These are phyloP conservation scores for Drosophila ustulata DNA, from an alignment of 2,888 invertebrate species.

Conservation along the genomic window DNA sequence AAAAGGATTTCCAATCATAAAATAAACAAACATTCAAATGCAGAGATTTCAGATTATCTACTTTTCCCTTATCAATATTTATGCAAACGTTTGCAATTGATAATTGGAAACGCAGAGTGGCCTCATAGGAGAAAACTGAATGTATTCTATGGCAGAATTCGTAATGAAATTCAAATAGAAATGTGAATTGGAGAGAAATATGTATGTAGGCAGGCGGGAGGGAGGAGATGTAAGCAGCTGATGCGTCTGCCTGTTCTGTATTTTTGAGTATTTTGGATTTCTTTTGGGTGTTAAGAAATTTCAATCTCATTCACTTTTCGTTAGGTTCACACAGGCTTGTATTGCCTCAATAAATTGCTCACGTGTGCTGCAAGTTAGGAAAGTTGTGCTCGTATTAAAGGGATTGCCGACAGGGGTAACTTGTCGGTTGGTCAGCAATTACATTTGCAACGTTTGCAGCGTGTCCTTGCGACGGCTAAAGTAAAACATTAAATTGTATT, in stretches of 20 bases:
- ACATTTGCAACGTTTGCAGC: constrained; percentile 53
- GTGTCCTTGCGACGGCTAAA: constrained; percentile 43
- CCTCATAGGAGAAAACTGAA: neutral
- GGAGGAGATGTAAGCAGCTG: neutral
- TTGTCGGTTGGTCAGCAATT: constrained; percentile 50
- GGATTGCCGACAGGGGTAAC: constrained; percentile 24
- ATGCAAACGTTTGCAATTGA: constrained; percentile 37
- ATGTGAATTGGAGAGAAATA: constrained; percentile 8
- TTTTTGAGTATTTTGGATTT: constrained; percentile 15
- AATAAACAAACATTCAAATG: neutral
- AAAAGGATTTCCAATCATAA: neutral
- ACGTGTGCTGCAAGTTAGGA: constrained; percentile 37
- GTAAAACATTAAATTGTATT: constrained; percentile 69
- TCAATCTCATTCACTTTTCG: constrained; percentile 9
- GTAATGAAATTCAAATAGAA: constrained; percentile 32
- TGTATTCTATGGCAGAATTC: constrained; percentile 9
- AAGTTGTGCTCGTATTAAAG: constrained; percentile 25
- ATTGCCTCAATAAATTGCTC: constrained; percentile 35
- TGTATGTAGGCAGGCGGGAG: neutral
- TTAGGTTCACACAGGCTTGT: neutral
- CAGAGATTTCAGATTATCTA: constrained; percentile 17
- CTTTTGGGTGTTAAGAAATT: constrained; percentile 24
- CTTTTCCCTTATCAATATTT: constrained; percentile 19
- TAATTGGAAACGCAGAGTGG: constrained; percentile 32
- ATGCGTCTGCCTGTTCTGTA: constrained; percentile 2